Evolutionary conservation across 2,113 vertebrate genomes (phyloP).

Genomic region (Typhlomys cinereus): DNA sequence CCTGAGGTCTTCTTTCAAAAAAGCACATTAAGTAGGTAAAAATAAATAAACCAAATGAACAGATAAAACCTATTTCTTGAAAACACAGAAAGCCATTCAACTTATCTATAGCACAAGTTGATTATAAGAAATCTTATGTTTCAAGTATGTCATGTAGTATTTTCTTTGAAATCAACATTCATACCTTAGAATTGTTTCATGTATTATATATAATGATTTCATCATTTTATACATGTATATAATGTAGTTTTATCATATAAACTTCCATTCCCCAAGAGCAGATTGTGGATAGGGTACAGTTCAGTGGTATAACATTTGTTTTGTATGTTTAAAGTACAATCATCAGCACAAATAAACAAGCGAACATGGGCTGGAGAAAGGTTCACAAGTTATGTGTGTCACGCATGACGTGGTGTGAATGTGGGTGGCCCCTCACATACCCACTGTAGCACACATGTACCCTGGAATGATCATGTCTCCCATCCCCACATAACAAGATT

Average conservation of each 20-base stretch:
- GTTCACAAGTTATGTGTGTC: no score
- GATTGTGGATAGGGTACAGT: not conserved
- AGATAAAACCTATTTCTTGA: not conserved
- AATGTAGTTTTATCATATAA: no score
- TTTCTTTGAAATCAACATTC: not conserved
- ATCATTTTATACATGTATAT: no score
- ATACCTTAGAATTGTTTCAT: not conserved
- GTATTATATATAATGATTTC: no score
- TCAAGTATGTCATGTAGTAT: not conserved
- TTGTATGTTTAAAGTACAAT: not conserved
- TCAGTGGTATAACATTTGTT: not conserved
- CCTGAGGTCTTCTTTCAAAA: not conserved
- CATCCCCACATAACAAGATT: no score
- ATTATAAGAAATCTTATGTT: not conserved
- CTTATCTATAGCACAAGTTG: not conserved
- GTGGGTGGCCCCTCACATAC: no score
- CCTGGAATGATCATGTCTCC: no score
- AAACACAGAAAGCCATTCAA: conserved; percentile 21
- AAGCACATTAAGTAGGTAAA: no score
- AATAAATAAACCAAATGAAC: not conserved
- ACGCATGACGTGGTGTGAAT: no score
- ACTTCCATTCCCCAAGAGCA: no score
- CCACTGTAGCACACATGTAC: no score
- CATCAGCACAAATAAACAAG: not conserved
- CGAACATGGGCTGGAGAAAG: no score